A percentile compares a stretch with the other conserved stretches of the same genome.
Conservation (phyloP, 2,888 invertebrate genomes). For the Pollenia angustigena region DNA sequence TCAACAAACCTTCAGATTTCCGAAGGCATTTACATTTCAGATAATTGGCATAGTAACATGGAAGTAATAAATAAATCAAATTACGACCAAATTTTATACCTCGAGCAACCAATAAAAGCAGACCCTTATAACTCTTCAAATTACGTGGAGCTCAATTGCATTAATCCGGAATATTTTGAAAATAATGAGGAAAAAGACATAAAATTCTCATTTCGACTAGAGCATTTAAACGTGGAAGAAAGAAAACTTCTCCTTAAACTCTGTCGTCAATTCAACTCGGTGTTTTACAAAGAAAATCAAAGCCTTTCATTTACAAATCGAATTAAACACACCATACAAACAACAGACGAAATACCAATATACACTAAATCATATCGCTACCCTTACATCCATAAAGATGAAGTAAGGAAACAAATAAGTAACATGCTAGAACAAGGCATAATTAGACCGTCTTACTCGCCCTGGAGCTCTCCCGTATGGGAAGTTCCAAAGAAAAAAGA, state of each 20-base stretch:
- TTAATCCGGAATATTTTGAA: slow-evolving; percentile 11
- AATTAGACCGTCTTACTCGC: slow-evolving; percentile 3
- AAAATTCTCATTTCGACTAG: neutral
- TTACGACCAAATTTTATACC: slow-evolving; percentile 4
- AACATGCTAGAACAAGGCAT: slow-evolving; percentile 21
- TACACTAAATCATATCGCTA: slow-evolving; percentile 21
- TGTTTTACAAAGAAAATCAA: neutral
- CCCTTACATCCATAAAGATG: slow-evolving; percentile 15
- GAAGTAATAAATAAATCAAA: slow-evolving; percentile 27
- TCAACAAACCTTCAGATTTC: slow-evolving; percentile 2
- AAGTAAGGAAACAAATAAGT: slow-evolving; percentile 2
- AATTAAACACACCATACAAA: slow-evolving; percentile 19
- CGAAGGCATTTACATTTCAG: slow-evolving; percentile 6
- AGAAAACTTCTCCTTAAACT: neutral
- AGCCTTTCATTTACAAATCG: slow-evolving; percentile 18
- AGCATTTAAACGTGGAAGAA: slow-evolving; percentile 32
- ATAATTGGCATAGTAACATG: slow-evolving; percentile 28
- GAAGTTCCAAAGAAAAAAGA: slow-evolving; percentile 25
- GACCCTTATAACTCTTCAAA: slow-evolving; percentile 12
- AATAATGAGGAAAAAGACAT: neutral
- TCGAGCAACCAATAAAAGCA: slow-evolving; percentile 27
- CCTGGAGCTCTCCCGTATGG: slow-evolving; percentile 26
- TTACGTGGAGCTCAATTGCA: slow-evolving; percentile 12
- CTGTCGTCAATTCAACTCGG: too few relatives aligned
- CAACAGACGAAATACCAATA: slow-evolving; percentile 1